Evolutionary conservation across 1,140 invertebrate genomes (phyloP).

Genomic region (Gerris buenoi): DNA sequence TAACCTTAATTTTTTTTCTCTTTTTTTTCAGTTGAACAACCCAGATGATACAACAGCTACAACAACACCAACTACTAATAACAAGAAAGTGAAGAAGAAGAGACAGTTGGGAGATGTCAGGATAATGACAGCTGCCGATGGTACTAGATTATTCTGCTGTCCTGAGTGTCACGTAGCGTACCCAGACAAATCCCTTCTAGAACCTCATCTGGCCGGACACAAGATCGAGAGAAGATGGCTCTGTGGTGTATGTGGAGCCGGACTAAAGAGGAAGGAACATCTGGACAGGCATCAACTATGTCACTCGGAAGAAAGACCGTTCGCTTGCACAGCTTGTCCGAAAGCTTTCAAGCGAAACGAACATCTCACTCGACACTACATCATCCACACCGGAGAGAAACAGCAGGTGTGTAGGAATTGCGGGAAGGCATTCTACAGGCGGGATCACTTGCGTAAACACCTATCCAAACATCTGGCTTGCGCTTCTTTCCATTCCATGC

Average conservation of each 20-base stretch:
- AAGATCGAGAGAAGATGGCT: conserved; percentile 56
- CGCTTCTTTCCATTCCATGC: neutral
- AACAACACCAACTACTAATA: neutral
- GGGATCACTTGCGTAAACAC: conserved; percentile 48
- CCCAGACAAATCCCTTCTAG: conserved; percentile 54
- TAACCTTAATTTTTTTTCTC: neutral
- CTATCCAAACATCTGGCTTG: conserved; percentile 42
- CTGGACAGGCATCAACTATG: conserved; percentile 60
- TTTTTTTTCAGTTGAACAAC: neutral
- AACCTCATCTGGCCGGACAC: conserved; percentile 56
- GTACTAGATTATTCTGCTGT: conserved; percentile 55
- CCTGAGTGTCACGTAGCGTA: conserved; percentile 66
- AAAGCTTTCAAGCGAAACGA: conserved; percentile 64
- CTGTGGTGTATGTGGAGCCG: conserved; percentile 43
- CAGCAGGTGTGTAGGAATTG: conserved; percentile 45
- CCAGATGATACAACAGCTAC: neutral
- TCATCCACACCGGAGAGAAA: conserved; percentile 66
- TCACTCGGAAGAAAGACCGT: conserved; percentile 61
- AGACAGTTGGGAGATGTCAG: conserved; percentile 54
- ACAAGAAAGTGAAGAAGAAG: conserved; percentile 25
- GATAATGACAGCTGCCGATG: conserved; percentile 53
- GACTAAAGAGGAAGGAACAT: conserved; percentile 62
- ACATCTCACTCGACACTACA: conserved; percentile 59
- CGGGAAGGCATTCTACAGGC: conserved; percentile 63
- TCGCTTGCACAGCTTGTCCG: conserved; percentile 55